Conservation (phyloP, 2,113 vertebrate genomes). For the Gavia stellata region DNA sequence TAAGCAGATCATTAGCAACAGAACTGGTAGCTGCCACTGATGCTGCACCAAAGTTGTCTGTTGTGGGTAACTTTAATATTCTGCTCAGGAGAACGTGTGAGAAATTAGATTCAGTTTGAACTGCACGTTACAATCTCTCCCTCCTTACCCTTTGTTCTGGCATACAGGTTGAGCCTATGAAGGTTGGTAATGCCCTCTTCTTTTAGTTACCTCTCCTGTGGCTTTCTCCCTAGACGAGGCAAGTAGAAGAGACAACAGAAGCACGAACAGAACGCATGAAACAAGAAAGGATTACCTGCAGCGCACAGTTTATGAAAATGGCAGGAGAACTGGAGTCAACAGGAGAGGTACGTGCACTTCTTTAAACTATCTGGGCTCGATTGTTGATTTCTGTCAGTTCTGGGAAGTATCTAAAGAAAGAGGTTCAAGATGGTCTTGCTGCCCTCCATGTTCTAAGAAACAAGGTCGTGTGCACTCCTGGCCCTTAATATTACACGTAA, state of each 20-base stretch:
- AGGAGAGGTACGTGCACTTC: conserved; percentile 70
- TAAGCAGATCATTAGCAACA: neutral
- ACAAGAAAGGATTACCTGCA: conserved; percentile 67
- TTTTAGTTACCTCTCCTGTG: conserved; percentile 3
- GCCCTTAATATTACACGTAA: neutral
- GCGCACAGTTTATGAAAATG: conserved; percentile 36
- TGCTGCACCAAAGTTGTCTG: neutral
- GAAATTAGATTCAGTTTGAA: neutral
- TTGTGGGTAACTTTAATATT: neutral
- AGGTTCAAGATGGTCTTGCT: neutral
- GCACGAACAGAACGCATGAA: conserved; percentile 74
- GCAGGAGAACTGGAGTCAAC: neutral
- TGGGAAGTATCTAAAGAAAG: neutral
- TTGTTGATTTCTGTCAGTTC: neutral
- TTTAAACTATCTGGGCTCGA: neutral
- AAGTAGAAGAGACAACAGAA: conserved; percentile 67
- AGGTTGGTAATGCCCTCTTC: neutral
- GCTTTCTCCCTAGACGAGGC: conserved; percentile 67
- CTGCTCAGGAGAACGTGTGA: neutral
- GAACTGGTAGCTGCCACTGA: neutral
- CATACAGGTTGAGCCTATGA: neutral
- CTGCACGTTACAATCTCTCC: neutral
- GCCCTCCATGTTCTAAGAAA: neutral
- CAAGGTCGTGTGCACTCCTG: rapidly evolving
- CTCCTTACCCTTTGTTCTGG: neutral